A percentile compares a stretch with the other conserved stretches of the same genome.
Evolutionary conservation across 1,140 invertebrate genomes (phyloP).

Genomic region (Drosophila tristis): DNA sequence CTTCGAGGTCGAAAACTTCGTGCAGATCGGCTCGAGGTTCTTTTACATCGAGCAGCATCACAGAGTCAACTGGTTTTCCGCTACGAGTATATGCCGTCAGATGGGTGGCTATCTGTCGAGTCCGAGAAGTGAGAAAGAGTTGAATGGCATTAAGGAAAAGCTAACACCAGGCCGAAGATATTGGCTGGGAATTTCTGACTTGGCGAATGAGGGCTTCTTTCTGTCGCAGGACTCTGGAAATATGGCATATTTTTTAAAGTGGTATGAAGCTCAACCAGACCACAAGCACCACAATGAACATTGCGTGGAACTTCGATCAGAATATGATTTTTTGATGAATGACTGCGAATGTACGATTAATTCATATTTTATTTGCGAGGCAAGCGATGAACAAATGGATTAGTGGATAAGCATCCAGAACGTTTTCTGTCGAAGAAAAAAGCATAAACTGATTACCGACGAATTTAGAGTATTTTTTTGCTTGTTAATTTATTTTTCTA

Average conservation of each 20-base stretch:
- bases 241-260: not conserved
- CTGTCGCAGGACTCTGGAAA: not conserved
- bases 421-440: too few species aligned
- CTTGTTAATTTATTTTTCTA: too few species aligned
- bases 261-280: not conserved
- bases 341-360: not conserved
- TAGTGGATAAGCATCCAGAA: not conserved
- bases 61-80: conserved; percentile 10
- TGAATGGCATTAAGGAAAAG: not conserved
- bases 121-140: conserved; percentile 12
- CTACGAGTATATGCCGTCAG: conserved; percentile 17
- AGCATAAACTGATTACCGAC: too few species aligned
- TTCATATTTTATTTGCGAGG: not conserved
- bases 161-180: not conserved
- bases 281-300: not conserved
- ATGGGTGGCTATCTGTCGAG: conserved; percentile 17
- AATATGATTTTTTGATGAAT: not conserved
- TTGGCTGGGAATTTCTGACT: conserved; percentile 17
- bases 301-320: not conserved
- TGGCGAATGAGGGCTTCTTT: not conserved
- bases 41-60: conserved; percentile 20
- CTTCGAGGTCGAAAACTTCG: conserved; percentile 3
- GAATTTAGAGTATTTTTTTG: too few species aligned
- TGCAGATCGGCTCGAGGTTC: conserved; percentile 10
- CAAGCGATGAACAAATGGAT: not conserved